Conservation (phyloP, 2,113 vertebrate genomes). For the Oreocharis arfaki region DNA sequence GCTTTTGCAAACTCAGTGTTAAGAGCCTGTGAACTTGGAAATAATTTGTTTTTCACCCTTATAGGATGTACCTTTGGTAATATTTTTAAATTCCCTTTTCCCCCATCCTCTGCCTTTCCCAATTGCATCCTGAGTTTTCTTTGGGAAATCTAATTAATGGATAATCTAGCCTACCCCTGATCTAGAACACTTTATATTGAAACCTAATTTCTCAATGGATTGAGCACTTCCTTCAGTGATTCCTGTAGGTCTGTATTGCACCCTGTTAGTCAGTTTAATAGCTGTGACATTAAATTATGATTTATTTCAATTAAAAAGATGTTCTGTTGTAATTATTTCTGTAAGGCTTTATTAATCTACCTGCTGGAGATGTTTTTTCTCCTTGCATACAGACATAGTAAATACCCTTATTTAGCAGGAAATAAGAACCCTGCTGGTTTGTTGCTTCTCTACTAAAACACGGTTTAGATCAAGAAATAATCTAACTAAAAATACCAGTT, state of each 20-base stretch:
- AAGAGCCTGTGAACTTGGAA: not conserved
- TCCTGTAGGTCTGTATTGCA: not conserved
- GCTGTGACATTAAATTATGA: accelerated
- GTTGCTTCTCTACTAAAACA: not conserved
- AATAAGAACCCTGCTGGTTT: not conserved
- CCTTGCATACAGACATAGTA: not conserved
- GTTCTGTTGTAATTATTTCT: not conserved
- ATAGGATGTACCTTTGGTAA: not conserved
- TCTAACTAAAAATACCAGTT: not conserved
- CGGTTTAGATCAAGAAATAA: not conserved
- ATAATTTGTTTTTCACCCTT: not conserved
- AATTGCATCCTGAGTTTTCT: not conserved
- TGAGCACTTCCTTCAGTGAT: not conserved
- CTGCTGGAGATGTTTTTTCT: not conserved
- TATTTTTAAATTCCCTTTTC: not conserved
- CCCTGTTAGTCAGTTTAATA: not conserved
- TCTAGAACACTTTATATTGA: not conserved
- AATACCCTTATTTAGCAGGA: not conserved
- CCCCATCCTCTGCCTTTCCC: not conserved
- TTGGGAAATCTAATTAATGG: not conserved
- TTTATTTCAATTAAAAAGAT: not conserved
- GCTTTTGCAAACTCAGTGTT: not conserved
- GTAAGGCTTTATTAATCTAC: not conserved
- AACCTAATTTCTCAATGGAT: not conserved
- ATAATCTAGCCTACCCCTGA: not conserved